Base-by-base conservation (phyloP, 2,113 vertebrate genomes). In the Cricetomys ansorgei region DNA sequence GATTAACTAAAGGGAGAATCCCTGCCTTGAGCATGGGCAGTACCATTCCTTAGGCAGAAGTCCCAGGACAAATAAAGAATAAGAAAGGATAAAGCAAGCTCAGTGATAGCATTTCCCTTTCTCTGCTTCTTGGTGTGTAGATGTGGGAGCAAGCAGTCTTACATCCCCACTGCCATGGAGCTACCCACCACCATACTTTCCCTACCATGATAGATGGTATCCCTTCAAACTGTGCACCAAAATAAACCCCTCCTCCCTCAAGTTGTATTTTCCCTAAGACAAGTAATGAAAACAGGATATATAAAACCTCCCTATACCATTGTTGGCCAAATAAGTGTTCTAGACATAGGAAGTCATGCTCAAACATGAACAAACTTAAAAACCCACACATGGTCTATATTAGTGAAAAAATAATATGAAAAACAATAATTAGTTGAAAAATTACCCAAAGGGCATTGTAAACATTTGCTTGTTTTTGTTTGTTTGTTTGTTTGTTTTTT, bases 391-490 rank as follows among this genome's bases (percentile, higher is more conserved):
- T 40, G 1, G 4, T 67, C 80, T 80, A 40, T 31, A 79, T 13
- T n/a, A 13, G 94, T n/a, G 10, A 64, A 79, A 73, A 73, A 70
- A 72, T 11, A 89, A 57, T 55, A 81, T 70, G 86, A 53, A 31
- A 77, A 92, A 34, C 13, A 73, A 69, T 89, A 76, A 27, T 57
- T n/a, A 43, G 19, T 65, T 91, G 31, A 93, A 93, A 85, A 72
- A 87, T 83, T 2, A 81, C 29, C 27, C 13, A 59, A 95, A 72
- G 45, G 93, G 6, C 15, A 83, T 89, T n/a, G n/a, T n/a, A n/a
- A n/a, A n/a, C n/a, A n/a, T n/a, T n/a, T n/a, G n/a, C n/a, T n/a
- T n/a, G n/a, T n/a, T n/a, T n/a, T n/a, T n/a, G n/a, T n/a, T n/a
- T n/a, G n/a, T n/a, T n/a, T n/a, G n/a, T n/a, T n/a, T n/a, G n/a